Percentiles rank a stretch among this genome's conserved stretches.
phyloP scores from a whole-genome alignment of 2,888 invertebrate species.

The Theodoxus fluviatilis region DNA sequence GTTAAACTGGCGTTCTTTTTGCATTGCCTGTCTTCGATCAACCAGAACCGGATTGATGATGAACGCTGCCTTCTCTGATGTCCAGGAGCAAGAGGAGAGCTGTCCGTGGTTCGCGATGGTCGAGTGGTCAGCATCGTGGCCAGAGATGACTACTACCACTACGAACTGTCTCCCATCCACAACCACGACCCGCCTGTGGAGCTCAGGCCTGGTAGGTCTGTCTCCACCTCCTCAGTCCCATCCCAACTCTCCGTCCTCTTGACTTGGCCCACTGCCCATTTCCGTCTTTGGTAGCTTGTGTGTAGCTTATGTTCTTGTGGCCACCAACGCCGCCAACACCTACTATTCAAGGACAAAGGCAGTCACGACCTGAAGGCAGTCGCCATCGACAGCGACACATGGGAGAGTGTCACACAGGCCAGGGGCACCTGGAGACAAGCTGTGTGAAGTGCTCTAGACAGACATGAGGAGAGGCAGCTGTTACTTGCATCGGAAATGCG shows the following conservation, averaged over 20 bases:
- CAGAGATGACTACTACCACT: constrained; percentile 34
- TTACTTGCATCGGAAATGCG: too few relatives aligned
- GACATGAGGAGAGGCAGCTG: too few relatives aligned
- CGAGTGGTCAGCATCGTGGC: constrained; percentile 29
- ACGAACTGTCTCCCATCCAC: constrained; percentile 37
- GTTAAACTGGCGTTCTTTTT: too few relatives aligned
- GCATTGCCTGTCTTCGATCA: too few relatives aligned
- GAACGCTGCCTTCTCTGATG: not conserved
- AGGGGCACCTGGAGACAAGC: too few relatives aligned
- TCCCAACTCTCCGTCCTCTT: not conserved
- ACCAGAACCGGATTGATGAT: too few relatives aligned
- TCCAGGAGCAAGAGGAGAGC: constrained; percentile 32
- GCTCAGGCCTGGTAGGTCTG: constrained; percentile 38
- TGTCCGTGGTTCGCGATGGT: constrained; percentile 36
- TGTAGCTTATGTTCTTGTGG: not conserved
- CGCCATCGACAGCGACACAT: too few relatives aligned
- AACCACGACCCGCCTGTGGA: constrained; percentile 34
- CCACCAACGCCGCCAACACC: too few relatives aligned
- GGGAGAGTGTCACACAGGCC: too few relatives aligned
- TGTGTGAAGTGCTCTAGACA: too few relatives aligned
- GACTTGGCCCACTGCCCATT: not conserved
- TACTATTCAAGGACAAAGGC: too few relatives aligned
- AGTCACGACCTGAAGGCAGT: too few relatives aligned
- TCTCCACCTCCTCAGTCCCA: not conserved
- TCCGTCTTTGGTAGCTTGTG: not conserved